Evolutionary conservation across 2,113 vertebrate genomes (phyloP).

Genomic region (Malurus cyaneus): DNA sequence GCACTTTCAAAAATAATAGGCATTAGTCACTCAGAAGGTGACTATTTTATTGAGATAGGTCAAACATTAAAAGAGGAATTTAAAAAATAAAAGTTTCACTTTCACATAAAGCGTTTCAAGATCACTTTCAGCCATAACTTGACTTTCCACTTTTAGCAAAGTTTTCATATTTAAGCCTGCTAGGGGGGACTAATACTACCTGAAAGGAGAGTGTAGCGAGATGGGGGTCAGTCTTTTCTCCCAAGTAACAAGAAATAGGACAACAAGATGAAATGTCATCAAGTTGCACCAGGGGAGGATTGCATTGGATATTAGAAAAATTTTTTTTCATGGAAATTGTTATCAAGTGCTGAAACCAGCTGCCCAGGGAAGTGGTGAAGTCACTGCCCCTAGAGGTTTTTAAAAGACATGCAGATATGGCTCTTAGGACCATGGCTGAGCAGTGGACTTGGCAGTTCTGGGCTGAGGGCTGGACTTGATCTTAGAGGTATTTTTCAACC

Average conservation of each 20-base stretch:
- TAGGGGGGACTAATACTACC: not conserved
- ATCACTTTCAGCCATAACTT: not conserved
- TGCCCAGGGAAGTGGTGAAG: not conserved
- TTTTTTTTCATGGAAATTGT: not conserved
- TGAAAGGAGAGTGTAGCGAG: not conserved
- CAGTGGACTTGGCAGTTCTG: not conserved
- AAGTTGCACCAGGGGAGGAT: not conserved
- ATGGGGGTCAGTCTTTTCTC: accelerated
- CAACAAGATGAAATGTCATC: accelerated
- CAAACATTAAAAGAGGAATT: not conserved
- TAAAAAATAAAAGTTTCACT: not conserved
- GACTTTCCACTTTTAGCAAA: not conserved
- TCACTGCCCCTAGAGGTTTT: not conserved
- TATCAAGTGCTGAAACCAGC: not conserved
- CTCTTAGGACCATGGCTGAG: not conserved
- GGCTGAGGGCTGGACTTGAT: not conserved
- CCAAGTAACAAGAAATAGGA: not conserved
- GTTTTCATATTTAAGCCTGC: not conserved
- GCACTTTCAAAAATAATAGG: not conserved
- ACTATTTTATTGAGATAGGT: not conserved
- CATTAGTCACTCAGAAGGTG: not conserved
- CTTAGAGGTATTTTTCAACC: not conserved
- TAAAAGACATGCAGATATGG: not conserved
- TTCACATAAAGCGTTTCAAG: not conserved
- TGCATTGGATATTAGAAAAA: not conserved